Percentiles rank a stretch among this genome's conserved stretches.
phyloP scores from a whole-genome alignment of 2,113 vertebrate species.

The Clinocottus analis region DNA sequence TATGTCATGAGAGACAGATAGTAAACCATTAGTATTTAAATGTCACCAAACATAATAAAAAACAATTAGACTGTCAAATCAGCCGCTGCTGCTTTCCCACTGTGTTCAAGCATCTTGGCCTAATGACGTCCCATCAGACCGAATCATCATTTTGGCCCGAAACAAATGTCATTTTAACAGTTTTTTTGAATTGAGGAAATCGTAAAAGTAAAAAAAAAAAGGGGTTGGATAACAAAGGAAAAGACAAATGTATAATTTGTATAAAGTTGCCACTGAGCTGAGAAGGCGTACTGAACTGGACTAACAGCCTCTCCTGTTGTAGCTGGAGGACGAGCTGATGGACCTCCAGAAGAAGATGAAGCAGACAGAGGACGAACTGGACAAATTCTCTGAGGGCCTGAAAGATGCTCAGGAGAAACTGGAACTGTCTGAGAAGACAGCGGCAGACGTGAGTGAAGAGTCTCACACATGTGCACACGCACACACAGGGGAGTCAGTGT shows the following conservation, averaged over 20 bases:
- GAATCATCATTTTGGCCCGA: neutral
- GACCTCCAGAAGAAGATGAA: slow-evolving; percentile 93
- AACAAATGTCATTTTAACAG: neutral
- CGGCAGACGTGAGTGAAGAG: slow-evolving; percentile 88
- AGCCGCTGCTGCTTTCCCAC: slow-evolving; percentile 10
- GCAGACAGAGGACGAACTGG: slow-evolving; percentile 87
- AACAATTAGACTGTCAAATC: slow-evolving; percentile 42
- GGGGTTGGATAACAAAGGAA: neutral
- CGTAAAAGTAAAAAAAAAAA: neutral
- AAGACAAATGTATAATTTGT: neutral
- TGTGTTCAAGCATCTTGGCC: slow-evolving; percentile 17
- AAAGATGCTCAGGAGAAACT: slow-evolving; percentile 94
- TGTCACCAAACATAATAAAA: slow-evolving; percentile 40
- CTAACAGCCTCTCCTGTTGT: slow-evolving; percentile 35
- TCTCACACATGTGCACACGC: slow-evolving; percentile 6
- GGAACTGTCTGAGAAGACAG: slow-evolving; percentile 90
- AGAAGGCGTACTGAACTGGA: neutral
- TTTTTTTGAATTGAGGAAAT: neutral
- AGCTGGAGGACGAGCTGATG: slow-evolving; percentile 92
- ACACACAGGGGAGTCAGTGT: neutral
- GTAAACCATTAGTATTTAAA: slow-evolving; percentile 58
- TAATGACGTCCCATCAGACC: neutral
- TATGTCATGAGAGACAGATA: slow-evolving; percentile 58
- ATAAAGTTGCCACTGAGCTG: neutral
- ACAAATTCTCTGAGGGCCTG: slow-evolving; percentile 90